Percentiles rank a stretch among this genome's conserved stretches.
Conservation (phyloP, 2,113 vertebrate genomes). For the Platanista minor region DNA sequence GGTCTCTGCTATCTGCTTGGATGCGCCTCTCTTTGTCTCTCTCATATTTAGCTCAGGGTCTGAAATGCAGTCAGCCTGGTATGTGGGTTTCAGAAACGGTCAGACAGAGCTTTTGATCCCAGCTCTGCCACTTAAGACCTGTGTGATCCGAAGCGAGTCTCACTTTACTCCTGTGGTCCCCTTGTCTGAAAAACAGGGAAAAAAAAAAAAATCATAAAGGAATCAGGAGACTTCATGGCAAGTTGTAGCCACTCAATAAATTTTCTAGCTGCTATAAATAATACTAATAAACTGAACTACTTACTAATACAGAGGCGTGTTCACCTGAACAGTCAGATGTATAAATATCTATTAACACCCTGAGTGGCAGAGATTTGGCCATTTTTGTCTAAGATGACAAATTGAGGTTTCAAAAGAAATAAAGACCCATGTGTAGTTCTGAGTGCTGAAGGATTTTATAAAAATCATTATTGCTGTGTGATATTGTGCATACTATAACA, state of each 20-base stretch:
- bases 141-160: not conserved
- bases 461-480: not conserved
- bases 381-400: not conserved
- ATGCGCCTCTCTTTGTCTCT: not conserved
- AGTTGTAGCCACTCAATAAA: not conserved
- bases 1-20: not conserved
- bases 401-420: not conserved
- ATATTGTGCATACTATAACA: not conserved
- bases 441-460: not conserved
- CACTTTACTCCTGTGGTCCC: not conserved
- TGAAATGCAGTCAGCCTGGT: not conserved
- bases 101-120: not conserved
- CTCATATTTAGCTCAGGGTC: not conserved
- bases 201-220: not conserved
- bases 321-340: not conserved
- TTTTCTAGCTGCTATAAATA: not conserved
- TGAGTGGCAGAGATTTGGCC: not conserved
- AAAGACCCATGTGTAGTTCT: not conserved
- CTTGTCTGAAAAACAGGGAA: not conserved
- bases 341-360: not conserved
- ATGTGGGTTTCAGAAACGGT: rapidly evolving
- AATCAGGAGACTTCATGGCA: not conserved
- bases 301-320: not conserved
- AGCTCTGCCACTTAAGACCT: not conserved
- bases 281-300: not conserved